Percentiles rank a stretch among this genome's conserved stretches.
Conservation (phyloP, 2,888 invertebrate species). For the Rhagonycha lutea region DNA sequence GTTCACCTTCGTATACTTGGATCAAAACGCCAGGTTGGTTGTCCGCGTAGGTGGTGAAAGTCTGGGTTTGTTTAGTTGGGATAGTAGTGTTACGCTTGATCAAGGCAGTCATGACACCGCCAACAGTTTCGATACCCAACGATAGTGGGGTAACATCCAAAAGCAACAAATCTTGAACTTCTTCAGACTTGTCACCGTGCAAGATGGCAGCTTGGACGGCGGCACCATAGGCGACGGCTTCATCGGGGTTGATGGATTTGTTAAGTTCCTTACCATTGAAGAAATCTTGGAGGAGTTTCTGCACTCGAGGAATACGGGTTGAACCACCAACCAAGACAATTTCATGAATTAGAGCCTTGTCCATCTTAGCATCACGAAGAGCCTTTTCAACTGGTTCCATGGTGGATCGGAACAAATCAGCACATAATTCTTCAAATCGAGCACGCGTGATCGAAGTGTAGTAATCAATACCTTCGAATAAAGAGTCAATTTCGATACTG, state of each 20-base stretch:
- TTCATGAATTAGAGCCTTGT: slow-evolving; percentile 92
- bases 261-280: slow-evolving; percentile 89
- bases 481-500: too few species aligned
- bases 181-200: slow-evolving; percentile 72
- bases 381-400: slow-evolving; percentile 94
- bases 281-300: slow-evolving; percentile 71
- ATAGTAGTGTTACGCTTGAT: slow-evolving; percentile 98
- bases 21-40: slow-evolving; percentile 99
- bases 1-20: slow-evolving; percentile 98
- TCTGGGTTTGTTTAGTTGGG: slow-evolving; percentile 96
- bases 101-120: slow-evolving; percentile 70
- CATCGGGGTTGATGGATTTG: slow-evolving; percentile 97
- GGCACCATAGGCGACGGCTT: slow-evolving; percentile 98
- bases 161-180: slow-evolving; percentile 92
- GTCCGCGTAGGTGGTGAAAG: slow-evolving; percentile 98
- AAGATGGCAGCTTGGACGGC: slow-evolving; percentile 97
- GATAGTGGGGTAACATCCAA: slow-evolving; percentile 98
- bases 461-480: too few species aligned
- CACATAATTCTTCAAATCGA: slow-evolving; percentile 91
- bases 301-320: slow-evolving; percentile 95
- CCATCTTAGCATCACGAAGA: slow-evolving; percentile 85
- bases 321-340: slow-evolving; percentile 97
- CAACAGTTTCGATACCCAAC: slow-evolving; percentile 97
- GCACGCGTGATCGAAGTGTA: slow-evolving; percentile 69
- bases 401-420: slow-evolving; percentile 87